phyloP scores from a whole-genome alignment of 2,113 vertebrate species.

The Nematolebias whitei region DNA sequence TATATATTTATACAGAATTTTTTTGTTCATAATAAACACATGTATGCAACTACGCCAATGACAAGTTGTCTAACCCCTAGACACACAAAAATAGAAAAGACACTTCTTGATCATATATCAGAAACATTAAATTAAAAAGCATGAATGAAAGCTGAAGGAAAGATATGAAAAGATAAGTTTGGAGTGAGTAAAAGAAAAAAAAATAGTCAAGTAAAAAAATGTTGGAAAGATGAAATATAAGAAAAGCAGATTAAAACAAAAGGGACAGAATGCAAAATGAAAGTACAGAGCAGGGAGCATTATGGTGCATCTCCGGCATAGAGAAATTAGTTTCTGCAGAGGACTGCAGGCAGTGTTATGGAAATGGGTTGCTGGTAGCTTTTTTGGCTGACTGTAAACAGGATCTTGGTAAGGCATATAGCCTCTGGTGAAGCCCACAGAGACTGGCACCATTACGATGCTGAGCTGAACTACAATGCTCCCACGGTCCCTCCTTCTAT shows the following conservation, averaged over 20 bases:
- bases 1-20: too few species aligned
- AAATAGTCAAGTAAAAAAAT: slow-evolving; percentile 13
- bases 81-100: slow-evolving; percentile 1
- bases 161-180: slow-evolving; percentile 8
- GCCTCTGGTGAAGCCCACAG: slow-evolving; percentile 78
- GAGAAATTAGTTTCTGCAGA: slow-evolving; percentile 72
- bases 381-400: slow-evolving; percentile 83
- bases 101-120: not conserved
- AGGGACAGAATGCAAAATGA: slow-evolving; percentile 63
- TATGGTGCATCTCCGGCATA: slow-evolving; percentile 65
- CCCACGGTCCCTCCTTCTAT: slow-evolving; percentile 60
- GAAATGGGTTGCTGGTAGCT: slow-evolving; percentile 81
- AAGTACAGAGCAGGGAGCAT: slow-evolving; percentile 52
- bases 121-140: too few species aligned
- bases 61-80: not conserved
- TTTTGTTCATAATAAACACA: too few species aligned
- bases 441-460: slow-evolving; percentile 56
- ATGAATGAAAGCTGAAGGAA: not conserved
- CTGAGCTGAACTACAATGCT: slow-evolving; percentile 46
- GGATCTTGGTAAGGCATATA: slow-evolving; percentile 86
- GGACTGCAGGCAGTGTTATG: slow-evolving; percentile 79
- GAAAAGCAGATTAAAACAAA: slow-evolving; percentile 53
- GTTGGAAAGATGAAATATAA: slow-evolving; percentile 41
- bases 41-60: not conserved
- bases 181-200: not conserved